phyloP scores from a whole-genome alignment of 1,140 invertebrate species.

The Hycleus phaleratus region DNA sequence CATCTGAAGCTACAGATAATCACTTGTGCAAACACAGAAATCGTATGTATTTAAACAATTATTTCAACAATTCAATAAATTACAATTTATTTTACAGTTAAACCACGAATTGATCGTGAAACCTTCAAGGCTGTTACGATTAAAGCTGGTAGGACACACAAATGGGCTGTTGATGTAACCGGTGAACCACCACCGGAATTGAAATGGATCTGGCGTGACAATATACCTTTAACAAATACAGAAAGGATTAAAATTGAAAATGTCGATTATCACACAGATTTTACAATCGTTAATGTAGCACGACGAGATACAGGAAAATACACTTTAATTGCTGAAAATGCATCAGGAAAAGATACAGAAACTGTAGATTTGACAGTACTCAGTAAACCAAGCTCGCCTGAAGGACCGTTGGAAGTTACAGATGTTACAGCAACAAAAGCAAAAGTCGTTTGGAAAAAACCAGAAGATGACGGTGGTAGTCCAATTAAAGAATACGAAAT shows the following conservation, averaged over 20 bases:
- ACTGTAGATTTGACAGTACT: constrained; percentile 87
- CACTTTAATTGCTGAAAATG: constrained; percentile 81
- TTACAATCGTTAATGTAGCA: constrained; percentile 71
- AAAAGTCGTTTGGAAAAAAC: constrained; percentile 83
- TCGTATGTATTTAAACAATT: constrained; percentile 55
- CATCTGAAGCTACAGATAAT: constrained; percentile 87
- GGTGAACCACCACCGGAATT: constrained; percentile 83
- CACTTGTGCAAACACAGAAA: constrained; percentile 90
- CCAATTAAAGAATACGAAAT: constrained; percentile 93
- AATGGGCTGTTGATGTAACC: constrained; percentile 83
- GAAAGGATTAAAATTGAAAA: constrained; percentile 86
- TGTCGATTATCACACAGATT: constrained; percentile 85
- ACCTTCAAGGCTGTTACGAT: constrained; percentile 81
- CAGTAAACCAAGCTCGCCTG: constrained; percentile 75
- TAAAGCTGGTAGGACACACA: constrained; percentile 83
- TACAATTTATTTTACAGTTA: constrained; percentile 38
- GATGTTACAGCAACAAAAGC: constrained; percentile 82
- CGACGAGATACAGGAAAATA: constrained; percentile 89
- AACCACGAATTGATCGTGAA: constrained; percentile 85
- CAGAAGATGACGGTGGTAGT: constrained; percentile 87
- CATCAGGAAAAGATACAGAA: constrained; percentile 80
- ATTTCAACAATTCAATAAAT: background rate
- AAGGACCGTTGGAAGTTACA: constrained; percentile 81
- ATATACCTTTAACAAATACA: constrained; percentile 69
- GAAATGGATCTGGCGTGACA: constrained; percentile 81